Evolutionary conservation across 2,888 invertebrate genomes (phyloP).

Genomic region (Lymantria monacha): DNA sequence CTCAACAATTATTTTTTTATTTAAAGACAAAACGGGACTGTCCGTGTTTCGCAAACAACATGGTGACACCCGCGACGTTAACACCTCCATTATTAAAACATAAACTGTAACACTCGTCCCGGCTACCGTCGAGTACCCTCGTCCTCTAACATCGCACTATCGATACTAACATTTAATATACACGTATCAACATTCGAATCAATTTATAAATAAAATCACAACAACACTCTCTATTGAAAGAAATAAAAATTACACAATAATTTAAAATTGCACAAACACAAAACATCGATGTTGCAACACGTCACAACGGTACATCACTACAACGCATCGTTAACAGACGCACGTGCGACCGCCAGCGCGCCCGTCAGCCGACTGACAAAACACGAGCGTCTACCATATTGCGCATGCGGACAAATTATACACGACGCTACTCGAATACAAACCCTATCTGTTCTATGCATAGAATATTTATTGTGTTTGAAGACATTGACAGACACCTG

Average conservation of each 20-base stretch:
- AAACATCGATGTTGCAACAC: slow-evolving; percentile 42
- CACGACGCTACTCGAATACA: slow-evolving; percentile 23
- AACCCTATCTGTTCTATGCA: slow-evolving; percentile 19
- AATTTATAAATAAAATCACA: neutral
- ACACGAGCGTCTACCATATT: slow-evolving; percentile 49
- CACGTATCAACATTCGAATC: neutral
- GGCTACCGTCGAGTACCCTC: slow-evolving; percentile 14
- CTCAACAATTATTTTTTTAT: slow-evolving; percentile 1
- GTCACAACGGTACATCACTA: slow-evolving; percentile 65
- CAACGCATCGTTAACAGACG: slow-evolving; percentile 7
- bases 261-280: neutral
- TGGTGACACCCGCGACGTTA: slow-evolving; percentile 42
- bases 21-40: slow-evolving; percentile 10
- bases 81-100: slow-evolving; percentile 65
- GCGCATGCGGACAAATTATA: slow-evolving; percentile 42
- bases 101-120: slow-evolving; percentile 43
- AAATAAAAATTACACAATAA: neutral
- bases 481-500: slow-evolving; percentile 61
- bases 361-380: slow-evolving; percentile 45
- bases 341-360: slow-evolving; percentile 43
- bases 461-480: slow-evolving; percentile 32
- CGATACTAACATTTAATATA: neutral
- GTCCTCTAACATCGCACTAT: neutral
- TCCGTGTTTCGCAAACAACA: slow-evolving; percentile 17
- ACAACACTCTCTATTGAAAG: neutral